Evolutionary conservation across 2,888 invertebrate genomes (phyloP), one percentile per base, ranked within the genome.

Genomic region (Agrochola macilenta): DNA sequence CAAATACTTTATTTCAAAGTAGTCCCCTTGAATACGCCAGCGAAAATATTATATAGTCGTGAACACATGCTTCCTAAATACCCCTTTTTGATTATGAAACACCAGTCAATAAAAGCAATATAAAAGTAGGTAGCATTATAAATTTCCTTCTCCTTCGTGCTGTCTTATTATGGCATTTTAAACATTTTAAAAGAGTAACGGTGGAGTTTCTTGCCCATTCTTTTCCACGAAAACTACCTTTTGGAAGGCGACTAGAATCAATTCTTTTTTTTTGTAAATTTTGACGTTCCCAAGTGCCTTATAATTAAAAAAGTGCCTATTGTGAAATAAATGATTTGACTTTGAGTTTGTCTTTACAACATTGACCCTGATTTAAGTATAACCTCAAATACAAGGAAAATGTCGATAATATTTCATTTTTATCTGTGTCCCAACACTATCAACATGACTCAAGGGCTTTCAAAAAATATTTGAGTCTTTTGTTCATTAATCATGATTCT

Each of bases 291-390:
- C 1, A 3, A 35, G 35, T 35, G 35, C 30, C 30, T 30, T 30
- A 30, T 30, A 30, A 30, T 30, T 30, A 30, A 30, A 30, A 30
- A 30, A 30, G 30, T 30, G 30, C 30, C 30, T 30, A 35, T 35
- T 35, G 1, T 35, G 35, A 35, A 35, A 35, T 35, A 35, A 35
- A 35, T 35, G 35, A 30, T 30, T 30, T 30, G 30, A 30, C 30
- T 30, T 30, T 30, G 1, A 35, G 2, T 35, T 35, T 35, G 5
- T 35, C 35, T 35, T 35, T 20, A 69, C 23, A 77, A 30, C 77
- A 69, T 69, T 83, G 83, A 77, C 83, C 64, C 52, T 58, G 46
- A 69, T 83, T 46, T 23, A 43, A 82, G 2, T 20, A 35, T 76
- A 63, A 69, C 58, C 75, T 76, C 14, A 69, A 63, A 64, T 9